phyloP scores from a whole-genome alignment of 2,888 invertebrate genomes.

The Drosophila formosana region DNA sequence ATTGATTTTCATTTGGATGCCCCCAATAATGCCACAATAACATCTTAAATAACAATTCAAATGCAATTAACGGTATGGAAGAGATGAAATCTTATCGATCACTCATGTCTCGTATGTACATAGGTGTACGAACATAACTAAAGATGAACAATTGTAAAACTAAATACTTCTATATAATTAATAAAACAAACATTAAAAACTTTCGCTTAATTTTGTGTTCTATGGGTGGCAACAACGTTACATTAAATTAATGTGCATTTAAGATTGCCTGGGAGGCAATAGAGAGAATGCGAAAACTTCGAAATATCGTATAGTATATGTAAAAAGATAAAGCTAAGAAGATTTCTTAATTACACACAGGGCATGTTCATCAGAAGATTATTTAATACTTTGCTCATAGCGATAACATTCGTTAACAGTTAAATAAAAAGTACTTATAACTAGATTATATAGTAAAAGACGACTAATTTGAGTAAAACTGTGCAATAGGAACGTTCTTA shows the following conservation, averaged over 20 bases:
- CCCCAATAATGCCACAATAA: constrained; percentile 65
- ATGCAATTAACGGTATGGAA: constrained; percentile 62
- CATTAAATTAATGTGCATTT: too few species aligned
- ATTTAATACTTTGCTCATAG: constrained; percentile 68
- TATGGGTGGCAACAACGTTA: not conserved
- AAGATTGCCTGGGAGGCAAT: too few species aligned
- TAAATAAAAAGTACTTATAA: constrained; percentile 59
- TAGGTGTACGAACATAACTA: constrained; percentile 74
- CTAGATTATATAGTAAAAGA: constrained; percentile 27
- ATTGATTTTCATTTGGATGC: constrained; percentile 45
- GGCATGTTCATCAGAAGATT: constrained; percentile 20
- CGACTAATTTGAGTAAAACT: constrained; percentile 85
- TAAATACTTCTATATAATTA: constrained; percentile 80
- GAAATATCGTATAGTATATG: too few species aligned
- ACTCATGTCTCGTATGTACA: constrained; percentile 76
- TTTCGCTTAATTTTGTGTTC: not conserved
- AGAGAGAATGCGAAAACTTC: too few species aligned
- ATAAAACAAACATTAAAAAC: constrained; percentile 72
- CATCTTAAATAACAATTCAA: constrained; percentile 41
- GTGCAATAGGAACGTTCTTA: constrained; percentile 88
- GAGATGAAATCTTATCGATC: constrained; percentile 56
- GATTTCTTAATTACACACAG: too few species aligned
- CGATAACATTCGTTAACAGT: constrained; percentile 55
- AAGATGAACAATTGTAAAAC: constrained; percentile 75
- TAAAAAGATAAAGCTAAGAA: too few species aligned